phyloP scores from a whole-genome alignment of 2,797 vertebrate species.

The Picus viridis region DNA sequence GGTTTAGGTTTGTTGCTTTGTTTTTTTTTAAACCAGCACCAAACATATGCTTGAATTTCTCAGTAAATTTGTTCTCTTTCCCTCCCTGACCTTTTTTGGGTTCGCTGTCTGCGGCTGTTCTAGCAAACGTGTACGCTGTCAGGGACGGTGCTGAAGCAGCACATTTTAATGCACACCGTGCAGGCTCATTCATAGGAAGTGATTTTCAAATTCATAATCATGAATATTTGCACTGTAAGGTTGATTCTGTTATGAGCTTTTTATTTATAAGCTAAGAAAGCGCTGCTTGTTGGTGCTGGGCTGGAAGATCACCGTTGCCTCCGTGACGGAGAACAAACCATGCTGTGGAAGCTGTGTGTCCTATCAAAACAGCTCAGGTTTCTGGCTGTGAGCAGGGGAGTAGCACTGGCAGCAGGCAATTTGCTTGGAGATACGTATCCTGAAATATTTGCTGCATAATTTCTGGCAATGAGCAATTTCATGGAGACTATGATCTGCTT shows the following conservation, averaged over 20 bases:
- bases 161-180: conserved; percentile 53
- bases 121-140: conserved; percentile 44
- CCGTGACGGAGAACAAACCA: neutral
- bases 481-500: conserved; percentile 44
- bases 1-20: no score
- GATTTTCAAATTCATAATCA: conserved; percentile 60
- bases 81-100: conserved; percentile 52
- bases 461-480: conserved; percentile 45
- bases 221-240: conserved; percentile 52
- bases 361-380: conserved; percentile 10
- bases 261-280: conserved; percentile 35
- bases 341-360: neutral
- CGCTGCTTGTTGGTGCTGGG: neutral
- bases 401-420: neutral
- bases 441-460: conserved; percentile 36
- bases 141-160: conserved; percentile 65
- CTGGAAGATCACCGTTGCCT: neutral
- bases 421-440: conserved; percentile 18
- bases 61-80: conserved; percentile 45
- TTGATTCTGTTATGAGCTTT: conserved; percentile 51
- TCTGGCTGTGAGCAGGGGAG: neutral
- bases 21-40: neutral
- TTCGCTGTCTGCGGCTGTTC: conserved; percentile 51
- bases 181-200: conserved; percentile 45
- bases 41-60: conserved; percentile 57